Evolutionary conservation across 92 coral and sea anemone species (phyloP), one percentile per base, ranked within the genome.

Genomic region (Bergia sp.): DNA sequence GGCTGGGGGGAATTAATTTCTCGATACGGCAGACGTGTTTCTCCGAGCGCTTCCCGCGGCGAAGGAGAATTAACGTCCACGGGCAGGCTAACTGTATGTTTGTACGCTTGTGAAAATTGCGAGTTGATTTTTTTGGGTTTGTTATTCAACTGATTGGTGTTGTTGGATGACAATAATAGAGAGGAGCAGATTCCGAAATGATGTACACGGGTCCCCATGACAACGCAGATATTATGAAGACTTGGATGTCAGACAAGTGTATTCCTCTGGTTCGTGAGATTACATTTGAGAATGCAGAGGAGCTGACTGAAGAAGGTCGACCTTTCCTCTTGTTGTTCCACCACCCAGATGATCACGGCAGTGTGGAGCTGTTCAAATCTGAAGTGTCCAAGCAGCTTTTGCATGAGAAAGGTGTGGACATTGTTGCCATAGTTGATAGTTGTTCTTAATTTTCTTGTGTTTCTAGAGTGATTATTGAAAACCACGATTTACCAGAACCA

Each of bases 281-380:
- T 86, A 97, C 99, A 4, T 97, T 95, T 92, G 98, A 97, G 90
- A 97, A 97, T 92, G 99, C 99, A 4, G 99, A 97, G 90, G 99
- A 97, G 86, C 88, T 97, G 50, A 97, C 99, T 71, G 99, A 97
- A 67, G 99, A 97, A 76, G 99, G 99, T 0, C 53, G 94, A 13
- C 99, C 99, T 6, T 97, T 97, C 77, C 93, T 97, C 2, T 91
- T 97, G 9, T 89, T 97, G 72, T 97, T 97, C 79, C 96, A 94
- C 49, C 96, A 95, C 55, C 98, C 99, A n/a, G 94, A 93, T 80
- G 97, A 97, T 80, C 86, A 65, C 11, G 78, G 85, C 81, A 96
- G 98, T 47, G 75, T 92, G 55, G 97, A 96, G 40, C 82, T 91
- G 82, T 97, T 75, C 81, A 97, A 92, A 82, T 73, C 81, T 23